These are phyloP conservation scores for Tragopan temminckii DNA, from an alignment of 2,797 vertebrate species.

Conservation along the genomic window DNA sequence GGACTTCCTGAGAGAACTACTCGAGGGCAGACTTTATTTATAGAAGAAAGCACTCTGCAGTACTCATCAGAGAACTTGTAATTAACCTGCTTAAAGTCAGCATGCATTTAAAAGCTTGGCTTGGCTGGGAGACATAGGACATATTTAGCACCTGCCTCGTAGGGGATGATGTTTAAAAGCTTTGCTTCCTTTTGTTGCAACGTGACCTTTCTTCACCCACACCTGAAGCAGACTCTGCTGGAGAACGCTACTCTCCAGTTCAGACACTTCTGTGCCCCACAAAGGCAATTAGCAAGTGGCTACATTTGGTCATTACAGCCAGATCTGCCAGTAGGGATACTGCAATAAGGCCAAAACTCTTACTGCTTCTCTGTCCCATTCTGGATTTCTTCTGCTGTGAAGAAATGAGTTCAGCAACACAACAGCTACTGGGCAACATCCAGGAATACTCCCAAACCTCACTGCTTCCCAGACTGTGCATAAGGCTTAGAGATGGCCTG, in stretches of 20 bases:
- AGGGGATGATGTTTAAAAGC: background rate
- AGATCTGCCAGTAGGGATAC: background rate
- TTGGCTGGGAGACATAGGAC: fast-evolving
- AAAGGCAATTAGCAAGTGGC: background rate
- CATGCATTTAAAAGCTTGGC: background rate
- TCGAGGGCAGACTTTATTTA: background rate
- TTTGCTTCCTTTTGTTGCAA: background rate
- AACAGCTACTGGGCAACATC: background rate
- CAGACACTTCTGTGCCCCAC: background rate
- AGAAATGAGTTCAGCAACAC: background rate
- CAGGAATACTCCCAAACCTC: background rate
- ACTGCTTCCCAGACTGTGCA: background rate
- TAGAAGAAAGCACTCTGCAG: background rate
- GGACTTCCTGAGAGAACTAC: background rate
- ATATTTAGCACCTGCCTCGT: background rate
- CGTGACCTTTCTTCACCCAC: fast-evolving
- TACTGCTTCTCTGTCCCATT: background rate
- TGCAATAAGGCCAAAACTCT: background rate
- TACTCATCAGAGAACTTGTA: background rate
- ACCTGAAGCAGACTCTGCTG: background rate
- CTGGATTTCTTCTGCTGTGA: background rate
- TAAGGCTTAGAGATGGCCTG: background rate
- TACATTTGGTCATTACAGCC: background rate
- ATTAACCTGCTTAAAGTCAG: background rate
- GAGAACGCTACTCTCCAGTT: background rate